Evolutionary conservation across 2,797 vertebrate species (phyloP).

Genomic region (Acipenser oxyrinchus): DNA sequence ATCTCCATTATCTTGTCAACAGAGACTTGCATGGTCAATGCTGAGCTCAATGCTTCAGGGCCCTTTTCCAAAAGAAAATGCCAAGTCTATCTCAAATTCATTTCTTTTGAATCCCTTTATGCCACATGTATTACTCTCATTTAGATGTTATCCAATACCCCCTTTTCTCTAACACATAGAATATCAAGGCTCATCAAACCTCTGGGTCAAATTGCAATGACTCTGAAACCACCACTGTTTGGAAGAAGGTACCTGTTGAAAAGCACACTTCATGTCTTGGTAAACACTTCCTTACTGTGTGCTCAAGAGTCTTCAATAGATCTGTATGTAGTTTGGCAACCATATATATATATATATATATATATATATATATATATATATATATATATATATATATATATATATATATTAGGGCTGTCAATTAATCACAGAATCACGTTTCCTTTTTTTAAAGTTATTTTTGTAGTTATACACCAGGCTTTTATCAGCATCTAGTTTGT

Average conservation of each 20-base stretch:
- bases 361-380: too few relatives aligned
- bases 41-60: conserved; percentile 35
- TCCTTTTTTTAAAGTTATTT: too few relatives aligned
- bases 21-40: conserved; percentile 45
- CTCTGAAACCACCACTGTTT: conserved; percentile 40
- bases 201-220: conserved; percentile 47
- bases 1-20: conserved; percentile 59
- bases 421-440: too few relatives aligned
- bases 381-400: too few relatives aligned
- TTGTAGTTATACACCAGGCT: too few relatives aligned
- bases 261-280: conserved; percentile 37
- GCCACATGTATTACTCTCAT: conserved; percentile 56
- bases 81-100: conserved; percentile 45
- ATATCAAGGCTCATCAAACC: conserved; percentile 5
- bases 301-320: background rate
- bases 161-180: conserved; percentile 18
- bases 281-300: conserved; percentile 24
- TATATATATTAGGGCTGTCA: too few relatives aligned
- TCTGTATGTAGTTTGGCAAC: conserved; percentile 6
- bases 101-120: conserved; percentile 46
- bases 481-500: too few relatives aligned
- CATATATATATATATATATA: too few relatives aligned
- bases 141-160: conserved; percentile 50
- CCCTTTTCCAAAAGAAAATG: conserved; percentile 52
- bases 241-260: conserved; percentile 42